Conservation (phyloP, 2,113 vertebrate genomes). For the Colossoma macropomum region DNA sequence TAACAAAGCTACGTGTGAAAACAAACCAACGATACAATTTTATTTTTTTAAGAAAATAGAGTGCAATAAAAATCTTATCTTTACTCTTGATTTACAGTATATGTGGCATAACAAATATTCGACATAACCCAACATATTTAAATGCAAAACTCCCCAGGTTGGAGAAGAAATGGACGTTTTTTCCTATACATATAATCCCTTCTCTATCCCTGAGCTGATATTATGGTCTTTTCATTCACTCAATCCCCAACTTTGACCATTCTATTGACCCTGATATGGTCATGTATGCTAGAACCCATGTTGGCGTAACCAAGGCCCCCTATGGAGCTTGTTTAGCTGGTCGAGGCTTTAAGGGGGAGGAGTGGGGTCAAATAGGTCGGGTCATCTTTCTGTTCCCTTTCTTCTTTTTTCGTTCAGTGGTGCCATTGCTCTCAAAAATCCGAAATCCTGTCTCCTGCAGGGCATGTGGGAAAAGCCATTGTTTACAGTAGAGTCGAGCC, state of each 20-base stretch:
- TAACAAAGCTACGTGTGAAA: conserved; percentile 64
- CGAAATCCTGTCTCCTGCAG: conserved; percentile 57
- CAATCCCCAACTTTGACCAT: conserved; percentile 21
- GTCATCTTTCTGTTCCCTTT: not conserved
- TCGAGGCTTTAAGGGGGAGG: not conserved
- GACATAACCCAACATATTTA: conserved; percentile 24
- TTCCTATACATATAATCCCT: conserved; percentile 3
- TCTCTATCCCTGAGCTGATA: conserved; percentile 61
- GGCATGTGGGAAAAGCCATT: conserved; percentile 67
- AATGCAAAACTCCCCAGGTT: conserved; percentile 30
- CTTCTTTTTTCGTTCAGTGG: not conserved
- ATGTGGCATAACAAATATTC: conserved; percentile 29
- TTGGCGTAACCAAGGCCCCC: not conserved
- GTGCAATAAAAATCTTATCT: conserved; percentile 66
- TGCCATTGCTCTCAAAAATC: conserved; percentile 49
- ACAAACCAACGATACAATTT: conserved; percentile 69
- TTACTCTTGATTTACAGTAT: conserved; percentile 39
- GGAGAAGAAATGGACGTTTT: conserved; percentile 8
- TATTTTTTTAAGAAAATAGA: conserved; percentile 74
- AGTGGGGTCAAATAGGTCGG: not conserved
- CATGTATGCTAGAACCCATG: not conserved
- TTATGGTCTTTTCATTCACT: conserved; percentile 43
- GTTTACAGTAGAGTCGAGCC: conserved; percentile 66
- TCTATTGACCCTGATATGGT: conserved; percentile 23
- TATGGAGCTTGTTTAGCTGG: not conserved